Evolutionary conservation across 1,140 invertebrate genomes (phyloP).

Genomic region (Hormaphis cornu): DNA sequence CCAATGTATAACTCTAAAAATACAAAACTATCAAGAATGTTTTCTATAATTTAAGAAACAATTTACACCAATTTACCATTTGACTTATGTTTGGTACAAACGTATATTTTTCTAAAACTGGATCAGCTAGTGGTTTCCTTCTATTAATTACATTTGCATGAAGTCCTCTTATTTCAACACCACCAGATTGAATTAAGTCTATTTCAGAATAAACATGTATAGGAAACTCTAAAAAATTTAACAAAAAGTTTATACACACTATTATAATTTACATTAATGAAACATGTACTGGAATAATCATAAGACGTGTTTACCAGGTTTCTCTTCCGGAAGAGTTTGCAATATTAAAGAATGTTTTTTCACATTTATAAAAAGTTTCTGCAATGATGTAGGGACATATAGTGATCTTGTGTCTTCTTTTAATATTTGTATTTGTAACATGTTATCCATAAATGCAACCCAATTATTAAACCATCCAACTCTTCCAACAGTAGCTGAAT

Average conservation of each 20-base stretch:
- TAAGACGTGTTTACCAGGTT: constrained; percentile 37
- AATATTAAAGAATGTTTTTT: constrained; percentile 49
- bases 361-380: constrained; percentile 68
- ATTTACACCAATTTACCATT: constrained; percentile 29
- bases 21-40: not conserved
- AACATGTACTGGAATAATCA: not conserved
- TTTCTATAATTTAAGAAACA: not conserved
- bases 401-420: constrained; percentile 62
- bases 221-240: constrained; percentile 35
- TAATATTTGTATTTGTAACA: constrained; percentile 79
- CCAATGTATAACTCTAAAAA: constrained; percentile 35
- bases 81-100: constrained; percentile 60
- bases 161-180: constrained; percentile 73
- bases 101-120: constrained; percentile 61
- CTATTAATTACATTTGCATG: constrained; percentile 68
- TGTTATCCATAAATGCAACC: constrained; percentile 86
- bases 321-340: constrained; percentile 35
- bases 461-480: constrained; percentile 71
- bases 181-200: constrained; percentile 54
- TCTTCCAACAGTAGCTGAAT: constrained; percentile 46
- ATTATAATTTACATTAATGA: not conserved
- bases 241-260: no score
- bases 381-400: constrained; percentile 75
- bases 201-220: constrained; percentile 37
- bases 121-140: constrained; percentile 51